These are phyloP conservation scores for Ormyrus pomaceus DNA, from an alignment of 2,888 invertebrate species.

Conservation along the genomic window DNA sequence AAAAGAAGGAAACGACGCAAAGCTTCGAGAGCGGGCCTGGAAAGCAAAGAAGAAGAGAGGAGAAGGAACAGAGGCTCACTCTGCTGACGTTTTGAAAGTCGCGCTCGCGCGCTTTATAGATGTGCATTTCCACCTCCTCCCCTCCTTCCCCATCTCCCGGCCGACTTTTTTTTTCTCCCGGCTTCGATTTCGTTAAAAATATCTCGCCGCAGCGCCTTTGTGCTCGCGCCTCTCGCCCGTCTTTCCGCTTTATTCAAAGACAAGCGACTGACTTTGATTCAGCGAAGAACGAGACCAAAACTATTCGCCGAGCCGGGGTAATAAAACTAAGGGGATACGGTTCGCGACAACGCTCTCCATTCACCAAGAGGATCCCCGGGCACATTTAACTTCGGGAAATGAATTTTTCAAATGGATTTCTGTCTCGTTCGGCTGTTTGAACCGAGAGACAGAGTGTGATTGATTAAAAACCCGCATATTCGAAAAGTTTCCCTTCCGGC, in stretches of 20 bases:
- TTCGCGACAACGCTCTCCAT: not conserved
- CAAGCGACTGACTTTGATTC: constrained; percentile 34
- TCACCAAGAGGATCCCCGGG: not conserved
- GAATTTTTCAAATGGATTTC: constrained; percentile 5
- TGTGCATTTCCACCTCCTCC: constrained; percentile 35
- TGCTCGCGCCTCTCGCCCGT: constrained; percentile 42
- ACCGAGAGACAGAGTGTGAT: no score
- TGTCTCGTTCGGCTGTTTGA: not conserved
- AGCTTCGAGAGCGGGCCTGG: constrained; percentile 12
- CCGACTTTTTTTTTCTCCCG: constrained; percentile 21
- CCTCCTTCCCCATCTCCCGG: constrained; percentile 9
- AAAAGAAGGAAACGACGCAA: constrained; percentile 50
- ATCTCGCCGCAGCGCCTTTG: constrained; percentile 58
- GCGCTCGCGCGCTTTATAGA: constrained; percentile 55
- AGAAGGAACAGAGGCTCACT: constrained; percentile 27
- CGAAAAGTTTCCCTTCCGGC: no score
- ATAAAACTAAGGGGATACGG: constrained; percentile 7
- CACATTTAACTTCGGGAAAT: not conserved
- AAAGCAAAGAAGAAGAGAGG: constrained; percentile 19
- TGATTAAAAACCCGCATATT: no score
- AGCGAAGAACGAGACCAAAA: constrained; percentile 11
- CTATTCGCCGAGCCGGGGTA: constrained; percentile 26
- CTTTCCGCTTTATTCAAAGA: constrained; percentile 17
- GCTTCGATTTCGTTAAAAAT: constrained; percentile 65
- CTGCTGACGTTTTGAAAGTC: constrained; percentile 59